Percentiles rank a stretch among this genome's conserved stretches.
Conservation (phyloP, 2,113 vertebrate species). For the Pollimyrus isidori region DNA sequence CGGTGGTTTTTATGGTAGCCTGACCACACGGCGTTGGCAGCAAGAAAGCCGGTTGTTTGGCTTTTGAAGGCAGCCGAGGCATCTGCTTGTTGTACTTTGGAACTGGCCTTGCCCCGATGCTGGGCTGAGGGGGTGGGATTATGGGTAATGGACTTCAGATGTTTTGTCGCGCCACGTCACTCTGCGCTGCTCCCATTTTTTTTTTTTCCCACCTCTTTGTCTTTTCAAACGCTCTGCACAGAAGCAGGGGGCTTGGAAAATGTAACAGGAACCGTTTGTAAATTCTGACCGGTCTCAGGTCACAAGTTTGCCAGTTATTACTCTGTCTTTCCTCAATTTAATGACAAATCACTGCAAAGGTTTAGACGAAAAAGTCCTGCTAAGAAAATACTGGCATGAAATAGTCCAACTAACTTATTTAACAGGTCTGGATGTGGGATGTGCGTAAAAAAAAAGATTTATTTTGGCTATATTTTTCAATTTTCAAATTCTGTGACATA, state of each 20-base stretch:
- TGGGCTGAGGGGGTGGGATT: background rate
- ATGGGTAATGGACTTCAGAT: slow-evolving; percentile 33
- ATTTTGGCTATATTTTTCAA: background rate
- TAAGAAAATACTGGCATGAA: background rate
- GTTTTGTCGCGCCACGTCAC: slow-evolving; percentile 30
- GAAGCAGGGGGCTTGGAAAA: background rate
- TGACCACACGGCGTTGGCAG: slow-evolving; percentile 31
- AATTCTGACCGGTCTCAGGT: background rate
- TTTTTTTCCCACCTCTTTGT: background rate
- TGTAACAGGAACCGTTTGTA: background rate
- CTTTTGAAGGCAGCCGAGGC: slow-evolving; percentile 26
- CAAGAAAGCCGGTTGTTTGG: slow-evolving; percentile 22
- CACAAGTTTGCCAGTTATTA: background rate
- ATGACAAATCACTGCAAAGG: background rate
- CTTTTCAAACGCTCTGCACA: background rate
- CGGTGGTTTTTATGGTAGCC: slow-evolving; percentile 20
- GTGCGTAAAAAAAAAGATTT: background rate
- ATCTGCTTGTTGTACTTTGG: slow-evolving; percentile 23
- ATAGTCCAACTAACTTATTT: background rate
- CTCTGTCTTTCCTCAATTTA: background rate
- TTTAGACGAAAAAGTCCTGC: background rate
- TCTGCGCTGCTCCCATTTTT: background rate
- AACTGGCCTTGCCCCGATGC: slow-evolving; percentile 13
- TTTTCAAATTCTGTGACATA: background rate
- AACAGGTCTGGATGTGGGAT: background rate